phyloP scores from a whole-genome alignment of 1,140 invertebrate species.

The Lordiphosa stackelbergi region DNA sequence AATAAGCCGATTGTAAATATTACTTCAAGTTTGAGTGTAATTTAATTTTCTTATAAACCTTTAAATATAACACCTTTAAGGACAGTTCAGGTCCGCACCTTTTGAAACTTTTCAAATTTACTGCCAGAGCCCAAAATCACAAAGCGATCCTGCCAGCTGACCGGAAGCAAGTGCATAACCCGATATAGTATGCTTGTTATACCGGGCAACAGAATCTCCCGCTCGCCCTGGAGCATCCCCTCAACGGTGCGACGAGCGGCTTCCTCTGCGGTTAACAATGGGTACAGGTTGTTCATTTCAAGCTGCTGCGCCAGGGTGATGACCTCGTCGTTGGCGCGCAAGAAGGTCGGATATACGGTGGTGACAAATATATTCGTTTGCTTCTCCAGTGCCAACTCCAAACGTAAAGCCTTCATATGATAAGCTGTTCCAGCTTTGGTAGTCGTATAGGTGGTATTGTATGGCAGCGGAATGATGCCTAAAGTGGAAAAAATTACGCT shows the following conservation, averaged over 20 bases:
- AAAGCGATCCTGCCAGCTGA: slow-evolving; percentile 28
- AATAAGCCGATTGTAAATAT: too few species aligned
- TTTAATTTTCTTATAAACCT: too few species aligned
- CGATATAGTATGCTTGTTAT: slow-evolving; percentile 11
- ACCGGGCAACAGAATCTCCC: slow-evolving; percentile 36
- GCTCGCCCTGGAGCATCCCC: slow-evolving; percentile 44
- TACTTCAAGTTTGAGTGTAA: too few species aligned
- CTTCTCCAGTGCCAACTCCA: slow-evolving; percentile 36
- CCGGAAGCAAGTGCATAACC: slow-evolving; percentile 14
- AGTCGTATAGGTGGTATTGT: slow-evolving; percentile 79
- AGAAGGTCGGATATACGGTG: slow-evolving; percentile 44
- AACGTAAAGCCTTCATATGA: slow-evolving; percentile 83
- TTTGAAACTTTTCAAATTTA: slow-evolving; percentile 6
- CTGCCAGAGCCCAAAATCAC: background rate
- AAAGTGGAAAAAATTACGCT: background rate
- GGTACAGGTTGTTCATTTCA: slow-evolving; percentile 20
- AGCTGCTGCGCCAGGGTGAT: slow-evolving; percentile 1
- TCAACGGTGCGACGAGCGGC: slow-evolving; percentile 35
- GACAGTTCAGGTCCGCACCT: background rate
- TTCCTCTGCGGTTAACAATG: slow-evolving; percentile 27
- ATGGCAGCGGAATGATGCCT: slow-evolving; percentile 39
- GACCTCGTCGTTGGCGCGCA: slow-evolving; percentile 38
- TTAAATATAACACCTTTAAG: background rate
- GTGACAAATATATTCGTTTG: slow-evolving; percentile 36
- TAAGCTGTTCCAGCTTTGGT: slow-evolving; percentile 86